Conservation (phyloP, 2,888 invertebrate genomes). For the Patella ulyssiponensis region DNA sequence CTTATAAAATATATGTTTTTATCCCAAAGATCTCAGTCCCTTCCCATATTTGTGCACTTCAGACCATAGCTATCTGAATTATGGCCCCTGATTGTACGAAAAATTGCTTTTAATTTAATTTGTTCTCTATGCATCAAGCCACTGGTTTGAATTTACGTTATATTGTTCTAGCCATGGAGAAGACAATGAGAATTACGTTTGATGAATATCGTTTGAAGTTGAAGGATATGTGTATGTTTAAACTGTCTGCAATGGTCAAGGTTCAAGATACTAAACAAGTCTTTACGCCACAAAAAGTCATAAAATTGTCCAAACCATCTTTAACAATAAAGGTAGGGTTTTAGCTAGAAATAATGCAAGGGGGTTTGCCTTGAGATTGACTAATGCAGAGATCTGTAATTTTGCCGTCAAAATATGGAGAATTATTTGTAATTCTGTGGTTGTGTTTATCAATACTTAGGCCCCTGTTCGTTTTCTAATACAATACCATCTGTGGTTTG, state of each 20-base stretch:
- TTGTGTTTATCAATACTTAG: background rate
- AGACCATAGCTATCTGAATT: too few relatives aligned
- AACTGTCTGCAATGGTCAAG: constrained; percentile 82
- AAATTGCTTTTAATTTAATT: too few relatives aligned
- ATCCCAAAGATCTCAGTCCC: too few relatives aligned
- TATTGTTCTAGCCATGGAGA: constrained; percentile 75
- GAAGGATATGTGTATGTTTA: constrained; percentile 81
- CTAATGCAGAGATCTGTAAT: too few relatives aligned
- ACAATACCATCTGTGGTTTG: background rate
- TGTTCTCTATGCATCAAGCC: too few relatives aligned
- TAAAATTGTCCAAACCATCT: constrained; percentile 83
- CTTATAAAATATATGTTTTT: too few relatives aligned
- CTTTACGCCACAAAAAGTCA: constrained; percentile 88
- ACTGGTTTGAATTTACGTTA: background rate
- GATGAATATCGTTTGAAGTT: constrained; percentile 77
- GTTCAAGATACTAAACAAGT: constrained; percentile 87
- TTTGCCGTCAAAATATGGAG: too few relatives aligned
- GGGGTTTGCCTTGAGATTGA: too few relatives aligned
- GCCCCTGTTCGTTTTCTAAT: background rate
- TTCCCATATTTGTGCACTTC: too few relatives aligned
- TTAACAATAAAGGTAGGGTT: constrained; percentile 77
- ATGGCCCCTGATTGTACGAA: too few relatives aligned
- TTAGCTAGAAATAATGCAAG: background rate
- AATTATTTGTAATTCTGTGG: too few relatives aligned
- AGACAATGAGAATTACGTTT: constrained; percentile 77